Percentiles rank a stretch among this genome's conserved stretches.
phyloP scores from a whole-genome alignment of 1,140 invertebrate species.

The Triops cancriformis region DNA sequence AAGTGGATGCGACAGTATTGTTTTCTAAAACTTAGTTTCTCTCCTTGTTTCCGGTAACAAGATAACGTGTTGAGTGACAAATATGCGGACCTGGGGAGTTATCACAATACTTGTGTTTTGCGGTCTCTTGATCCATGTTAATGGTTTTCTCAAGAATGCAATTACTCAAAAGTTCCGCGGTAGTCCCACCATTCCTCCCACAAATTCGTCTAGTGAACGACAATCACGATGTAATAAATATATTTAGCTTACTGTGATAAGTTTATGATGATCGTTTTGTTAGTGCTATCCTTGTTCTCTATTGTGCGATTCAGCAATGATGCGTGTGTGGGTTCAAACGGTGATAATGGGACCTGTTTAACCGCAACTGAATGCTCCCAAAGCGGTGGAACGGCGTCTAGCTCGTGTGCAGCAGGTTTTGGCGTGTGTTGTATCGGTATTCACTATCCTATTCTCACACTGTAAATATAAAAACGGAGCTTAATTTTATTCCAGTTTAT shows the following conservation, averaged over 20 bases:
- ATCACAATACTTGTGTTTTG: neutral
- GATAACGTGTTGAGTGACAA: neutral
- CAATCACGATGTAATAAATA: neutral
- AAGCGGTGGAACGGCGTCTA: constrained; percentile 44
- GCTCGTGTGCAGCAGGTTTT: constrained; percentile 64
- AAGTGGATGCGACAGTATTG: neutral
- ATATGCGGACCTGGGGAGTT: neutral
- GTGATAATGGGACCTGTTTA: constrained; percentile 56
- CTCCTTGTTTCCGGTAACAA: neutral
- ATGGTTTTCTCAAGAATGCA: neutral
- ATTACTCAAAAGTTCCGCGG: neutral
- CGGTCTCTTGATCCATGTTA: neutral
- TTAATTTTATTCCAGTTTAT: constrained; percentile 34
- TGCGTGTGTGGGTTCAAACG: constrained; percentile 46
- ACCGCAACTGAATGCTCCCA: constrained; percentile 38
- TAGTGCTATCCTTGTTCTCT: constrained; percentile 57
- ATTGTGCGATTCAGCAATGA: constrained; percentile 61
- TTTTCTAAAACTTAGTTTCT: neutral
- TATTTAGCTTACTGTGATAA: neutral
- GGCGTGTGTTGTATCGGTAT: constrained; percentile 47
- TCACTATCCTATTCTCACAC: neutral
- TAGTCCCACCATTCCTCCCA: neutral
- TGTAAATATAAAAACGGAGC: neutral
- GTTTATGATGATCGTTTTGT: neutral
- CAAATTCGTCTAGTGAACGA: neutral